Conservation (phyloP, 1,140 invertebrate species). For the Doryteuthis pealeii region DNA sequence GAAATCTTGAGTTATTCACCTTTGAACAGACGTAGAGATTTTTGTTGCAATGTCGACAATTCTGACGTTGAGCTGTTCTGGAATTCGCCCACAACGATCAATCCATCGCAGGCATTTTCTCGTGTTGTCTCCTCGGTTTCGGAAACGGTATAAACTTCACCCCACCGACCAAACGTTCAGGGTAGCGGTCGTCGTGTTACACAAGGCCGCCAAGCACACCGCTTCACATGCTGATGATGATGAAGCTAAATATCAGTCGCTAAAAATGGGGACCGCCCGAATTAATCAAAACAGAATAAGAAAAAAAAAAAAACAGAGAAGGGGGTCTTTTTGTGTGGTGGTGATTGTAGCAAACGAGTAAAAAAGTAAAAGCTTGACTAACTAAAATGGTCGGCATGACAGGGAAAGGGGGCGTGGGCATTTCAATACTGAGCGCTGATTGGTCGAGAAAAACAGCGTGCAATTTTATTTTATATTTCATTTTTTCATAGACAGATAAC, state of each 20-base stretch:
- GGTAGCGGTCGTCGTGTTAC: conserved; percentile 16
- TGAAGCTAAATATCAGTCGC: too few relatives aligned
- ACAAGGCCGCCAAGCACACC: conserved; percentile 15
- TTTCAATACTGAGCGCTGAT: background rate
- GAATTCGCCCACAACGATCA: conserved; percentile 15
- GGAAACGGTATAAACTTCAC: conserved; percentile 22
- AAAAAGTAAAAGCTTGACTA: conserved; percentile 1
- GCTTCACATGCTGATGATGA: conserved; percentile 1
- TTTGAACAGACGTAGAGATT: conserved; percentile 14
- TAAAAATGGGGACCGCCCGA: too few relatives aligned
- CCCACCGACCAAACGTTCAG: conserved; percentile 20
- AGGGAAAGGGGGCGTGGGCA: background rate
- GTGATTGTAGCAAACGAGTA: background rate
- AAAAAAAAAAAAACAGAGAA: too few relatives aligned
- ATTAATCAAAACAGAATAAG: too few relatives aligned
- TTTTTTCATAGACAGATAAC: too few relatives aligned
- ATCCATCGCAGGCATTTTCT: conserved; percentile 20
- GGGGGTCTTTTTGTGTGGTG: too few relatives aligned
- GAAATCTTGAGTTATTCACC: too few relatives aligned
- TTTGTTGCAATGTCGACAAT: conserved; percentile 12
- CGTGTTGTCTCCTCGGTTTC: conserved; percentile 4
- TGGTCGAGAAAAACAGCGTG: background rate
- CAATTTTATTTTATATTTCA: too few relatives aligned
- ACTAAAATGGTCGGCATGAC: conserved; percentile 6
- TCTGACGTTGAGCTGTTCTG: conserved; percentile 13